A percentile compares a stretch with the other conserved stretches of the same genome.
phyloP scores from a whole-genome alignment of 2,888 invertebrate genomes.

The Brenthis daphne region DNA sequence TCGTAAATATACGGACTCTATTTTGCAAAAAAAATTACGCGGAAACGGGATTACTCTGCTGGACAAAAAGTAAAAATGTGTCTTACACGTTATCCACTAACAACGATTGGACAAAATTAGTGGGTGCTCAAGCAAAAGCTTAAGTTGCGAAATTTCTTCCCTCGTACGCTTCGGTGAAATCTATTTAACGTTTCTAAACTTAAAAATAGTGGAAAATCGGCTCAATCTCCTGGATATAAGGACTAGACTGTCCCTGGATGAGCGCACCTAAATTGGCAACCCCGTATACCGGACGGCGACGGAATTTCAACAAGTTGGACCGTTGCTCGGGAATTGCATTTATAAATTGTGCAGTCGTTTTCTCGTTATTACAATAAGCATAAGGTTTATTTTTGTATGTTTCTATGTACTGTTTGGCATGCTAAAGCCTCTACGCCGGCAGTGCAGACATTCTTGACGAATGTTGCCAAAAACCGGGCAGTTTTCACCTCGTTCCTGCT shows the following conservation, averaged over 20 bases:
- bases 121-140: slow-evolving; percentile 72
- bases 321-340: slow-evolving; percentile 56
- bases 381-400: slow-evolving; percentile 56
- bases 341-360: slow-evolving; percentile 46
- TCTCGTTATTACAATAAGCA: slow-evolving; percentile 46
- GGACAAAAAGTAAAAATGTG: slow-evolving; percentile 60
- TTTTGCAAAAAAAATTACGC: slow-evolving; percentile 38
- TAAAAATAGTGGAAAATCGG: slow-evolving; percentile 50
- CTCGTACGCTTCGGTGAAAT: slow-evolving; percentile 46
- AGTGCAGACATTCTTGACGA: slow-evolving; percentile 75
- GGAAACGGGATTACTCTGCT: slow-evolving; percentile 33
- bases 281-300: slow-evolving; percentile 66
- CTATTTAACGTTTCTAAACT: slow-evolving; percentile 40
- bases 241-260: slow-evolving; percentile 47
- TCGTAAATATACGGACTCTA: slow-evolving; percentile 44
- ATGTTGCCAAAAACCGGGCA: slow-evolving; percentile 78
- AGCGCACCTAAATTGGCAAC: slow-evolving; percentile 62
- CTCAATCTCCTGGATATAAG: slow-evolving; percentile 54
- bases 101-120: slow-evolving; percentile 77
- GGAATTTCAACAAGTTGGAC: slow-evolving; percentile 81
- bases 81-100: slow-evolving; percentile 66
- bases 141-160: slow-evolving; percentile 74
- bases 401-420: slow-evolving; percentile 45
- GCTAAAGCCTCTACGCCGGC: slow-evolving; percentile 49
- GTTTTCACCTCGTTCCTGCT: slow-evolving; percentile 73